phyloP scores from a whole-genome alignment of 2,113 vertebrate genomes.

The Siniperca chuatsi region DNA sequence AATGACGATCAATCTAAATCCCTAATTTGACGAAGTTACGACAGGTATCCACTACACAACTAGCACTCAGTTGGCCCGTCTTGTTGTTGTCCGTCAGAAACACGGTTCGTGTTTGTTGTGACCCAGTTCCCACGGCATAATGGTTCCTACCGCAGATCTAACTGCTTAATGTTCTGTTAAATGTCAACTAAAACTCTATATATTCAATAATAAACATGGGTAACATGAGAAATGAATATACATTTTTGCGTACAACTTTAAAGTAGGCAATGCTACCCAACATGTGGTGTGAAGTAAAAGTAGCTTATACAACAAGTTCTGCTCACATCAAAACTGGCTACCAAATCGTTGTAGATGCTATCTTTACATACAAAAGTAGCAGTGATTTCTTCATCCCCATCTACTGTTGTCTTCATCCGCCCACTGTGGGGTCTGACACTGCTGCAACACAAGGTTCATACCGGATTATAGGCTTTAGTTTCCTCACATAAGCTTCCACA shows the following conservation, averaged over 20 bases:
- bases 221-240: background rate
- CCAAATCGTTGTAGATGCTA: background rate
- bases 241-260: background rate
- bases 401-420: constrained; percentile 29
- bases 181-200: background rate
- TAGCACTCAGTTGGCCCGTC: background rate
- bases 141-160: constrained; percentile 45
- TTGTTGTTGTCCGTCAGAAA: constrained; percentile 75
- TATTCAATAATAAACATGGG: too few relatives aligned
- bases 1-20: constrained; percentile 5
- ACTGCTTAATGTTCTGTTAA: background rate
- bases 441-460: constrained; percentile 37
- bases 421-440: background rate
- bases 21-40: background rate
- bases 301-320: background rate
- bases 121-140: background rate
- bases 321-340: background rate
- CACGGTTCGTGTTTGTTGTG: constrained; percentile 49
- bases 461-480: constrained; percentile 78
- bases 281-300: background rate
- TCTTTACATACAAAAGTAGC: constrained; percentile 33
- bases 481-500: constrained; percentile 47
- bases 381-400: constrained; percentile 13
- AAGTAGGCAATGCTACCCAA: background rate
- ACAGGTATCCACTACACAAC: background rate